Evolutionary conservation across 2,797 vertebrate species (phyloP).

Genomic region (Okamejei kenojei): DNA sequence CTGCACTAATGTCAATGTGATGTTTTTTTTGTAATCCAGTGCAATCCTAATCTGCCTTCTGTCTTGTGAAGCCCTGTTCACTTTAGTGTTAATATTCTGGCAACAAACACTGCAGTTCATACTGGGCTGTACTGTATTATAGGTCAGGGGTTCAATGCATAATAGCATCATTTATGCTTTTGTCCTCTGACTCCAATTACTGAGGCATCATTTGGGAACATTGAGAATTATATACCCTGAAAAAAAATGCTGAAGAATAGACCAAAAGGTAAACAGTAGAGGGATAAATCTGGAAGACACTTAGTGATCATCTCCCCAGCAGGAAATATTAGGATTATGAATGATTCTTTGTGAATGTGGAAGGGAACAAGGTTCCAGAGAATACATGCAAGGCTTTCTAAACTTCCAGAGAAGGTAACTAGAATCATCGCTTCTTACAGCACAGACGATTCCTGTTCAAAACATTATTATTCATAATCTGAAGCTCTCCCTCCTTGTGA

Average conservation of each 20-base stretch:
- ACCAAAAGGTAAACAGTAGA: neutral
- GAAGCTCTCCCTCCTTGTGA: too few species aligned
- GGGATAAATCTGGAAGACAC: neutral
- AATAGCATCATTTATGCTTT: neutral
- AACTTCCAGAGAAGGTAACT: too few species aligned
- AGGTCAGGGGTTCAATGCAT: neutral
- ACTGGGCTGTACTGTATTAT: neutral
- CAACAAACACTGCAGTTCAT: neutral
- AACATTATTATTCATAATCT: too few species aligned
- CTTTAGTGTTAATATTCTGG: neutral
- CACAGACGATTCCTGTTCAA: neutral
- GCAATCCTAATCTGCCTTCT: neutral
- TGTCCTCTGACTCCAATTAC: neutral
- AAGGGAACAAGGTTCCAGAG: neutral
- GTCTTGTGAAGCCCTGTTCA: neutral
- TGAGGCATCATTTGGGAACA: neutral
- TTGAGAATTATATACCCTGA: neutral
- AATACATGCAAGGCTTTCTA: neutral
- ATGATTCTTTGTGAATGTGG: neutral
- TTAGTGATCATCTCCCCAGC: neutral
- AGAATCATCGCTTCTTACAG: neutral
- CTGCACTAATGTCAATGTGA: neutral
- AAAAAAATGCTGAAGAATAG: neutral
- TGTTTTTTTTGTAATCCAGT: neutral
- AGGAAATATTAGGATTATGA: neutral